phyloP scores from a whole-genome alignment of 2,113 vertebrate species.

The Heptranchias perlo region DNA sequence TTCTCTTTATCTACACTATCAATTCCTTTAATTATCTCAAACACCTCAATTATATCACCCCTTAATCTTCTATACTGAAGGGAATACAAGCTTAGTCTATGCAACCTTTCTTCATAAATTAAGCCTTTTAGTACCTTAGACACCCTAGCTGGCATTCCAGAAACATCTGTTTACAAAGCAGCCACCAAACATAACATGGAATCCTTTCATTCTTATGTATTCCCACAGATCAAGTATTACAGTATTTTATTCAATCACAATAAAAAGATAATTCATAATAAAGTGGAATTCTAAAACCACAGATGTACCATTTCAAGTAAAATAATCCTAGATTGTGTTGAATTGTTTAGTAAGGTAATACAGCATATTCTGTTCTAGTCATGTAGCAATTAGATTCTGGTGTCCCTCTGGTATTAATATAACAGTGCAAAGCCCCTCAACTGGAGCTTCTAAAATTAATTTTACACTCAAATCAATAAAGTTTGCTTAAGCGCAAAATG shows the following conservation, averaged over 20 bases:
- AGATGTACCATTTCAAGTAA: not conserved
- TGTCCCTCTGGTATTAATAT: not conserved
- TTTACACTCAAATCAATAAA: not conserved
- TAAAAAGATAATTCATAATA: not conserved
- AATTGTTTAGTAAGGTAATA: not conserved
- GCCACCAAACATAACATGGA: not conserved
- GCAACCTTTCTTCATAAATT: no score
- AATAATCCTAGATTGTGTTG: not conserved
- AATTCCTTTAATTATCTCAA: no score
- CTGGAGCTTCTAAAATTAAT: not conserved
- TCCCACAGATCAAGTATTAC: not conserved
- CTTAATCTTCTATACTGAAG: no score
- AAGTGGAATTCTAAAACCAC: not conserved
- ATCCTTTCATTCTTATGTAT: not conserved
- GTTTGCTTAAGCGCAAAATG: not conserved
- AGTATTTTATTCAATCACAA: not conserved
- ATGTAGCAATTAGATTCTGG: not conserved
- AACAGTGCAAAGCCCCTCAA: not conserved
- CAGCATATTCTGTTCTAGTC: not conserved
- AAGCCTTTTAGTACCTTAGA: no score
- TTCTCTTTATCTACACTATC: no score
- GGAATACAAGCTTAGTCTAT: no score
- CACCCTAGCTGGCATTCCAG: not conserved
- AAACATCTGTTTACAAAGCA: not conserved
- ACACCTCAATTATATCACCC: no score